Percentiles rank a stretch among this genome's conserved stretches.
Conservation (phyloP, 2,888 invertebrate species). For the Ptychoptera contaminata region DNA sequence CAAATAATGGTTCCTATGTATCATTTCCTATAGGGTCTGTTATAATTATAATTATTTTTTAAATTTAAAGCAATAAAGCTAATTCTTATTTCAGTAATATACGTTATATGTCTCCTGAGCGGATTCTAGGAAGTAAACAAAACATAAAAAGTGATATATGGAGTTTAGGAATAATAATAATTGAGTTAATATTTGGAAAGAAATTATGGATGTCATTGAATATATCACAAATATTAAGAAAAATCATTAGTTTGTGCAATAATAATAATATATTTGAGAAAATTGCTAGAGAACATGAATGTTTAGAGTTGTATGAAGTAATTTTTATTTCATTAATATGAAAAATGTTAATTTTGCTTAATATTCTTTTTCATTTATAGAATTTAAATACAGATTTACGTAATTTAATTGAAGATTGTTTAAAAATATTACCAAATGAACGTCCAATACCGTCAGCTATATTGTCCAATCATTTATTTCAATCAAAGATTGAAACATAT, state of each 20-base stretch:
- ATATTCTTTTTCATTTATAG: not conserved
- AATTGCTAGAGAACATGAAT: constrained; percentile 65
- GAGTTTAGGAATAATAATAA: constrained; percentile 81
- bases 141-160: constrained; percentile 81
- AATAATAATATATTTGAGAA: constrained; percentile 41
- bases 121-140: constrained; percentile 45
- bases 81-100: constrained; percentile 41
- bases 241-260: constrained; percentile 44
- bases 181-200: constrained; percentile 58
- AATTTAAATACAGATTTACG: constrained; percentile 26
- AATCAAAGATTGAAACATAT: constrained; percentile 21
- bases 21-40: constrained; percentile 70
- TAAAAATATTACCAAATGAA: constrained; percentile 47
- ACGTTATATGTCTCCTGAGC: constrained; percentile 69
- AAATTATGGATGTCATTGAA: constrained; percentile 59
- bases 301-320: constrained; percentile 47
- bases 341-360: not conserved
- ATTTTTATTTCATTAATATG: not conserved
- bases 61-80: constrained; percentile 6
- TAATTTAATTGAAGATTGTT: constrained; percentile 51
- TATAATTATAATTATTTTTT: constrained; percentile 8
- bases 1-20: constrained; percentile 69
- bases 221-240: constrained; percentile 52
- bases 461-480: constrained; percentile 37
- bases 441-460: constrained; percentile 45